phyloP scores from a whole-genome alignment of 2,113 vertebrate genomes.

The Rhombomys opimus region DNA sequence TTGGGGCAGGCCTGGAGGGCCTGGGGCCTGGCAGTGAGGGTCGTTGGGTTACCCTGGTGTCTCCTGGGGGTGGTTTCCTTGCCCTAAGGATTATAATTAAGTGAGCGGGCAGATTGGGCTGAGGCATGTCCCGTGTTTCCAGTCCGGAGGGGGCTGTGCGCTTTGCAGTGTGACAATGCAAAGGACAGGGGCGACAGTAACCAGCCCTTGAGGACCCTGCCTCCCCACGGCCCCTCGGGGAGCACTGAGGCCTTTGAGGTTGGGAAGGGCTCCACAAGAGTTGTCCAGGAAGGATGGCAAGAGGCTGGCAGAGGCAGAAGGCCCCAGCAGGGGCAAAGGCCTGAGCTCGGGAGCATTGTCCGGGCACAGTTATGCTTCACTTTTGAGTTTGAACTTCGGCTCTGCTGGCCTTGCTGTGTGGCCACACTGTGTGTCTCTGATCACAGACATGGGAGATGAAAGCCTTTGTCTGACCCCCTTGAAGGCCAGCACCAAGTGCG shows the following conservation, averaged over 20 bases:
- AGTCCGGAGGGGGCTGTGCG: conserved; percentile 2
- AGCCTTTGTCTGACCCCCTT: neutral
- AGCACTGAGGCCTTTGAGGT: neutral
- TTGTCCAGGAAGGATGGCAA: neutral
- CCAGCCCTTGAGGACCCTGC: neutral
- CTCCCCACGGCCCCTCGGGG: neutral
- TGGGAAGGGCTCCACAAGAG: neutral
- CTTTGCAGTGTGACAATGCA: neutral
- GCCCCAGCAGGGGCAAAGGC: fast-evolving
- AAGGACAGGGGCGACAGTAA: no score
- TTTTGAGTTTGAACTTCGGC: neutral
- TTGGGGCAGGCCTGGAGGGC: conserved; percentile 64
- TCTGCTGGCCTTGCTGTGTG: neutral
- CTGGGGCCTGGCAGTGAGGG: conserved; percentile 8
- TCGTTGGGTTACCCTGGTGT: neutral
- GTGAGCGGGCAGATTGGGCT: neutral
- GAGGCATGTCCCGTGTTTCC: conserved; percentile 23
- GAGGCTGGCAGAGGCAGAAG: neutral
- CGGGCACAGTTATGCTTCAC: neutral
- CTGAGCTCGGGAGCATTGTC: neutral
- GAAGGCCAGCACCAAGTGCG: no score
- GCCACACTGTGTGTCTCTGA: neutral
- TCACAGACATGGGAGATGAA: neutral
- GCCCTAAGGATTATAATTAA: conserved; percentile 47
- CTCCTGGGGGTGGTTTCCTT: neutral